Evolutionary conservation across 1,140 invertebrate genomes (phyloP).

Genomic region (Sitobion miscanthi): DNA sequence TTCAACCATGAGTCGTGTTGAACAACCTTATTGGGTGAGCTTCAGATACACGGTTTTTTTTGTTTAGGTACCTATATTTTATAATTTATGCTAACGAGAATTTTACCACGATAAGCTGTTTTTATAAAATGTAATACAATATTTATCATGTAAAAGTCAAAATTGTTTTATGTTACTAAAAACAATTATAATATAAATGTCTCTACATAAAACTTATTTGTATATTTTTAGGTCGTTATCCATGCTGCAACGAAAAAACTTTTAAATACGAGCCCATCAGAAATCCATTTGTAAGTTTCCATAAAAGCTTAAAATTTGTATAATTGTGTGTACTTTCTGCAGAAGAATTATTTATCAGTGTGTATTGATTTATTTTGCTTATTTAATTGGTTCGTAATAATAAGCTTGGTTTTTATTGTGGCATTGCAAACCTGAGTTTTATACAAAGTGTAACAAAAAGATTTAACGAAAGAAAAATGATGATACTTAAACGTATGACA

Average conservation of each 20-base stretch:
- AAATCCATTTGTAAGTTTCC: constrained; percentile 61
- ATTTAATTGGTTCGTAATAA: background rate
- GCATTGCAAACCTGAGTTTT: background rate
- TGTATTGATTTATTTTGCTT: background rate
- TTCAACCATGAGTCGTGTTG: too few relatives aligned
- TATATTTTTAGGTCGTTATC: constrained; percentile 68
- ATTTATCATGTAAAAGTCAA: background rate
- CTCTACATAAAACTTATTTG: constrained; percentile 20
- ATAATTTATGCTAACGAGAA: too few relatives aligned
- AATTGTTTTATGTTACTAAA: background rate
- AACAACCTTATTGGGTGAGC: too few relatives aligned
- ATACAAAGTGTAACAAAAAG: too few relatives aligned
- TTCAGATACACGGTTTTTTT: too few relatives aligned
- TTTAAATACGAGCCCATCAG: constrained; percentile 77
- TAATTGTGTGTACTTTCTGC: background rate
- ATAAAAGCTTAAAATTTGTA: background rate
- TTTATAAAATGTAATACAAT: too few relatives aligned
- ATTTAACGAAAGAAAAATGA: too few relatives aligned
- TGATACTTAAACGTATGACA: too few relatives aligned
- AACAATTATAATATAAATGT: background rate
- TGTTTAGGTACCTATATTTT: too few relatives aligned
- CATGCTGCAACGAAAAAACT: constrained; percentile 84
- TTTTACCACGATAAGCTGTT: too few relatives aligned
- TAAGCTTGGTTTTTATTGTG: background rate
- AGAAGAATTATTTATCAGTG: background rate